Percentiles rank a stretch among this genome's conserved stretches.
Conservation (phyloP, 2,797 vertebrate species). For the Melanotaenia trifasciata region DNA sequence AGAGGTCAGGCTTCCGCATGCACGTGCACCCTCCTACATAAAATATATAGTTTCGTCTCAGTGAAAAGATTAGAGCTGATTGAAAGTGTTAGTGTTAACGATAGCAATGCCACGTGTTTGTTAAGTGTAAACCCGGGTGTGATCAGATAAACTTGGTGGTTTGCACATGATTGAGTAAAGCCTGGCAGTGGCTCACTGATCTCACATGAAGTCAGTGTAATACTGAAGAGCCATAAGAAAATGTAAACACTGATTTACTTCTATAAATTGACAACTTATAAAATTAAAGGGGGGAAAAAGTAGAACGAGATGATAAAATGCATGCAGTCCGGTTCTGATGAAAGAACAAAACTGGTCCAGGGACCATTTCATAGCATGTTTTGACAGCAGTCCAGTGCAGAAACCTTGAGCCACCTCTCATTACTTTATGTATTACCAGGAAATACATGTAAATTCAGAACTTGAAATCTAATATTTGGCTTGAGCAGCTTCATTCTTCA, state of each 20-base stretch:
- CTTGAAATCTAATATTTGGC: too few species aligned
- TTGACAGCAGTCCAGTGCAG: background rate
- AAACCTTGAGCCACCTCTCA: background rate
- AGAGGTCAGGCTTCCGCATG: background rate
- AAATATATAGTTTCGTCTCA: background rate
- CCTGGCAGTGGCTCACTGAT: background rate
- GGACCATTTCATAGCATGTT: background rate
- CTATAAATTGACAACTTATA: too few species aligned
- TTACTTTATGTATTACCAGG: background rate
- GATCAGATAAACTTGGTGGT: slow-evolving; percentile 18
- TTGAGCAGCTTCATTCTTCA: too few species aligned
- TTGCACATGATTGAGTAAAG: background rate
- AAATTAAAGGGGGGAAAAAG: background rate
- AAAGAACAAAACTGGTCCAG: background rate
- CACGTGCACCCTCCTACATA: background rate
- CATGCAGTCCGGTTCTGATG: background rate
- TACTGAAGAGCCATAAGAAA: too few species aligned
- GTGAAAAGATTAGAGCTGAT: too few species aligned
- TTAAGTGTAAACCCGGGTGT: slow-evolving; percentile 33
- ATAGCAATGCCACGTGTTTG: slow-evolving; percentile 70
- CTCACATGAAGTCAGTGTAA: background rate
- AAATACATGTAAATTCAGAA: background rate
- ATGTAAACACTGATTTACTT: too few species aligned
- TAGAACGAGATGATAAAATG: background rate
- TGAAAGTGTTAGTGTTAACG: background rate